These are phyloP conservation scores for Philypnodon macrostomus DNA, from an alignment of 2,797 vertebrate genomes.

Conservation along the genomic window DNA sequence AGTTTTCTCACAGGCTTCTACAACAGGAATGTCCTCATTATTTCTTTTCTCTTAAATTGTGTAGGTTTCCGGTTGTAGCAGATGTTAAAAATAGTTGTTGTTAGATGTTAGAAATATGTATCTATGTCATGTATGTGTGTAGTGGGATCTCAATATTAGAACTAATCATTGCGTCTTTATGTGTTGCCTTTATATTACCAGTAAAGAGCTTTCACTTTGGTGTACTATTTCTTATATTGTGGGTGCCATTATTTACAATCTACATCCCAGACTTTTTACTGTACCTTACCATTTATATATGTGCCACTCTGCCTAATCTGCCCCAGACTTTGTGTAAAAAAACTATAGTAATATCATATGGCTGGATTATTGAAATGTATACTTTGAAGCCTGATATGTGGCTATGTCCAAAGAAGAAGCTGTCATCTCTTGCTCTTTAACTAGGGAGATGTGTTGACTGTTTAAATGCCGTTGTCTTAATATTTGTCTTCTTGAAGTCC, in stretches of 20 bases:
- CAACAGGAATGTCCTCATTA: conserved; percentile 42
- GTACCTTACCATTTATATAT: conserved; percentile 44
- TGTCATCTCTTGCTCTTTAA: conserved; percentile 60
- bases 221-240: conserved; percentile 45
- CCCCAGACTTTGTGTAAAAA: conserved; percentile 35
- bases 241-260: conserved; percentile 55
- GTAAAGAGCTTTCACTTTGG: conserved; percentile 6
- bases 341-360: conserved; percentile 48
- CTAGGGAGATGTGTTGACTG: conserved; percentile 56
- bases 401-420: conserved; percentile 34
- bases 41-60: conserved; percentile 24
- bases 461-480: conserved; percentile 59
- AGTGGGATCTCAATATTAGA: conserved; percentile 32
- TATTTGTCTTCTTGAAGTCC: conserved; percentile 56
- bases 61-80: conserved; percentile 48
- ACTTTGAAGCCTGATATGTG: conserved; percentile 38
- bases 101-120: no score
- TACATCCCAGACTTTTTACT: conserved; percentile 62
- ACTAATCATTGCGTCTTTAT: conserved; percentile 45
- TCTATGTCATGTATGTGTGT: conserved; percentile 17
- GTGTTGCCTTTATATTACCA: conserved; percentile 36
- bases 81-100: no score
- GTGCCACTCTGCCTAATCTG: conserved; percentile 29
- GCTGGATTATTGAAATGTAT: conserved; percentile 55
- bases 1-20: conserved; percentile 68